Conservation (phyloP, 2,888 invertebrate species). For the Yponomeuta evonymella region DNA sequence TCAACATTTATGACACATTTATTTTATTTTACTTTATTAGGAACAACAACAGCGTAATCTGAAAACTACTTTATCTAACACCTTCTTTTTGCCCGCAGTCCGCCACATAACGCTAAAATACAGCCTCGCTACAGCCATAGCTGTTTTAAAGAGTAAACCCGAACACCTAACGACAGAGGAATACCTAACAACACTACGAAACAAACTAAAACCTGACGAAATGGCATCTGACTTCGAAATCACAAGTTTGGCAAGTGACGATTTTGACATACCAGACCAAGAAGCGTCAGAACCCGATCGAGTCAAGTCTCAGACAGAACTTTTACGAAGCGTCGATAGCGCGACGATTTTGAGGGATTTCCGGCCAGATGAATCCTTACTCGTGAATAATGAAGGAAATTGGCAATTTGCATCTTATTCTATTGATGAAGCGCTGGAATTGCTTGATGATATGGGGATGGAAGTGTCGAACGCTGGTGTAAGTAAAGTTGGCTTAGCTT, state of each 20-base stretch:
- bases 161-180: constrained; percentile 30
- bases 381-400: background rate
- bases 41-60: too few species aligned
- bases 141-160: constrained; percentile 45
- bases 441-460: background rate
- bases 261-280: constrained; percentile 33
- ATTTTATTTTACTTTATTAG: too few species aligned
- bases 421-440: background rate
- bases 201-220: constrained; percentile 17
- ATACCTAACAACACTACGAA: constrained; percentile 33
- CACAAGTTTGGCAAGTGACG: constrained; percentile 41
- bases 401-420: background rate
- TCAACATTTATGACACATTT: too few species aligned
- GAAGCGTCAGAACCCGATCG: constrained; percentile 10
- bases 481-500: too few species aligned
- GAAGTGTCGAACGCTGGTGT: too few species aligned
- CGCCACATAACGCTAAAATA: constrained; percentile 44
- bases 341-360: constrained; percentile 8
- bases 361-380: background rate
- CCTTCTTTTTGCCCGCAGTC: constrained; percentile 32
- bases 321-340: background rate
- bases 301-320: background rate
- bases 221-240: constrained; percentile 31
- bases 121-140: constrained; percentile 39
- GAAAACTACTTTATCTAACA: background rate